Percentiles rank a stretch among this genome's conserved stretches.
phyloP scores from a whole-genome alignment of 2,113 vertebrate genomes.

The Rhea americana region DNA sequence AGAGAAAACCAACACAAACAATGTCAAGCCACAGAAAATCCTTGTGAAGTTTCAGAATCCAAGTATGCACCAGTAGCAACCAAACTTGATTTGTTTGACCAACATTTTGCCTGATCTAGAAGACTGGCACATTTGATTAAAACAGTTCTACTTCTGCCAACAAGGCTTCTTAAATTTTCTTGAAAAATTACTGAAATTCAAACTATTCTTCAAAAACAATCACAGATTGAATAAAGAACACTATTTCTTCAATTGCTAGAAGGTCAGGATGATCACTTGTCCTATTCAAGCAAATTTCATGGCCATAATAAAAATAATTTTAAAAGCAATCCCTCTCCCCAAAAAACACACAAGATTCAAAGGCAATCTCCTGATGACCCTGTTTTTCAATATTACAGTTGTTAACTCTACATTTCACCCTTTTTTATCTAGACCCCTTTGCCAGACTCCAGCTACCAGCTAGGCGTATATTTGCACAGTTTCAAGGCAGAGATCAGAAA shows the following conservation, averaged over 20 bases:
- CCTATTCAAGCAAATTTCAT: background rate
- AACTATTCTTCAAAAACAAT: no score
- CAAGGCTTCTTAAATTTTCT: no score
- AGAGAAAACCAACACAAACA: background rate
- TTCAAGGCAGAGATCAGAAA: background rate
- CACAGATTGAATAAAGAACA: no score
- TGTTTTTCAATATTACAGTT: background rate
- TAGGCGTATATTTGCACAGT: no score
- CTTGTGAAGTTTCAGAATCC: background rate
- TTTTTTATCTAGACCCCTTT: background rate
- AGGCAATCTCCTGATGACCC: background rate
- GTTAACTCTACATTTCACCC: background rate
- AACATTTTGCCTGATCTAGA: background rate
- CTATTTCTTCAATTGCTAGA: no score
- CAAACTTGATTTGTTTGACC: background rate
- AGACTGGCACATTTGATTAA: background rate
- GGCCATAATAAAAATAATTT: background rate
- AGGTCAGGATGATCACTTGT: no score
- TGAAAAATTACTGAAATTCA: no score
- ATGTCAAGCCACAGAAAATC: background rate
- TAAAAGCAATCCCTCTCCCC: no score
- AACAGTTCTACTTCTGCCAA: background rate
- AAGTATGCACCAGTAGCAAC: background rate
- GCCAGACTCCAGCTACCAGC: background rate
- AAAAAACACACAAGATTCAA: background rate